phyloP scores from a whole-genome alignment of 2,888 invertebrate species.

The Tetrapedia diversipes region DNA sequence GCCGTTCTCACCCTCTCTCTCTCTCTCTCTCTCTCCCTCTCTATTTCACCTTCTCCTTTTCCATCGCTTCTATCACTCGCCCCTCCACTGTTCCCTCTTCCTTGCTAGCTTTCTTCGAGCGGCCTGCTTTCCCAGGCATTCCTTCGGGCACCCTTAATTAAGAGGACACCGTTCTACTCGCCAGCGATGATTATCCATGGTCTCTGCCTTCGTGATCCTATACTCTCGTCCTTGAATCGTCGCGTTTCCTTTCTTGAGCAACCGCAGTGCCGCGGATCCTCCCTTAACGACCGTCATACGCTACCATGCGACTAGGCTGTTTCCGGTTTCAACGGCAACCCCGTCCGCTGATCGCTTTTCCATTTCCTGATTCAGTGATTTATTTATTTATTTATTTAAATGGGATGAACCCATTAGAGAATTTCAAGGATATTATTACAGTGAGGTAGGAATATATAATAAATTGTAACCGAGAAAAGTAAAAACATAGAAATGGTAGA shows the following conservation, averaged over 20 bases:
- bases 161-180: constrained; percentile 75
- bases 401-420: too few relatives aligned
- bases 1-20: constrained; percentile 75
- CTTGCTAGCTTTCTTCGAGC: constrained; percentile 37
- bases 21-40: constrained; percentile 61
- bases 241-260: constrained; percentile 23
- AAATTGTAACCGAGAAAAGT: too few relatives aligned
- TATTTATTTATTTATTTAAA: too few relatives aligned
- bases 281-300: too few relatives aligned
- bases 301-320: too few relatives aligned
- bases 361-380: too few relatives aligned
- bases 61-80: too few relatives aligned
- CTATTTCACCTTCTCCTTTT: constrained; percentile 22
- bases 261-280: background rate
- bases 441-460: too few relatives aligned
- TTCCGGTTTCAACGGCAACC: too few relatives aligned
- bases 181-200: constrained; percentile 73
- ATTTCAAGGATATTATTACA: too few relatives aligned
- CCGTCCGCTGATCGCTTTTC: too few relatives aligned
- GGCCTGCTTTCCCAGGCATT: constrained; percentile 48
- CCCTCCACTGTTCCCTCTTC: background rate
- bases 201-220: constrained; percentile 65
- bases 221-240: constrained; percentile 35
- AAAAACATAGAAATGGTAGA: too few relatives aligned
- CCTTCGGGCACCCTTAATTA: constrained; percentile 75